phyloP scores from a whole-genome alignment of 2,797 vertebrate species.

The Sebastes miniatus region DNA sequence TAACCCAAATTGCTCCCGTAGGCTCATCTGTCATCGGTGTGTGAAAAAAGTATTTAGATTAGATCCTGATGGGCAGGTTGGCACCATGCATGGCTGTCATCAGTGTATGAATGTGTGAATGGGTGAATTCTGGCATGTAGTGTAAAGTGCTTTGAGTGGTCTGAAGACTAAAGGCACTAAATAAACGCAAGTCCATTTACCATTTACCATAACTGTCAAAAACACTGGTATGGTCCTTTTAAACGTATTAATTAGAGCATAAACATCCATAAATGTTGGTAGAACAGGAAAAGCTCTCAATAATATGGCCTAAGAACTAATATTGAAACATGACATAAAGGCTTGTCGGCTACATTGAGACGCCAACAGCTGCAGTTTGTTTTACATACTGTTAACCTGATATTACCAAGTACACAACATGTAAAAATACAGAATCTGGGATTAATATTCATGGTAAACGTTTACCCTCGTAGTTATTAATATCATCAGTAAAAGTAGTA shows the following conservation, averaged over 20 bases:
- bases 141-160: too few relatives aligned
- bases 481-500: not conserved
- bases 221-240: not conserved
- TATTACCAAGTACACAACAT: not conserved
- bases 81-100: too few relatives aligned
- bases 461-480: not conserved
- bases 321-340: not conserved
- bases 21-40: too few relatives aligned
- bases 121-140: too few relatives aligned
- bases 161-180: too few relatives aligned
- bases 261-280: not conserved
- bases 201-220: not conserved
- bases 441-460: not conserved
- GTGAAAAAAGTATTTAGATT: too few relatives aligned
- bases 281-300: not conserved
- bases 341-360: not conserved
- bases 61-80: too few relatives aligned
- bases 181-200: too few relatives aligned
- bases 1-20: accelerated
- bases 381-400: not conserved
- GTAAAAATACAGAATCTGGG: not conserved
- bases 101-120: too few relatives aligned
- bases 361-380: not conserved
- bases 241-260: not conserved
- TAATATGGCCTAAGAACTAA: not conserved